These are phyloP conservation scores for Eupithecia inturbata DNA, from an alignment of 2,888 invertebrate genomes.

Conservation along the genomic window DNA sequence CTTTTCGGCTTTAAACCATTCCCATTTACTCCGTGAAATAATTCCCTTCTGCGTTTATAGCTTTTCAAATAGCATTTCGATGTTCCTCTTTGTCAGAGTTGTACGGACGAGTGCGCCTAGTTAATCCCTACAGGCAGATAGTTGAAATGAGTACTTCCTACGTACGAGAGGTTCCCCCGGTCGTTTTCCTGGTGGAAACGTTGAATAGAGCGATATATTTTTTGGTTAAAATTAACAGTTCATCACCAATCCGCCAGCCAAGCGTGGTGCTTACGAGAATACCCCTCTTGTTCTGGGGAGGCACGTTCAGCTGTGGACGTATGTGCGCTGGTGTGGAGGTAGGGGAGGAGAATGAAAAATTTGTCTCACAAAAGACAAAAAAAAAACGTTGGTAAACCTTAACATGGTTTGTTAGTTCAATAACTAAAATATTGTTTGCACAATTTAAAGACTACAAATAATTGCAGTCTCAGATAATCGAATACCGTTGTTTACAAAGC, in stretches of 20 bases:
- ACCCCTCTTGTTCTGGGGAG: background rate
- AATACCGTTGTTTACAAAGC: background rate
- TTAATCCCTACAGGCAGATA: slow-evolving; percentile 56
- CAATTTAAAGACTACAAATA: too few species aligned
- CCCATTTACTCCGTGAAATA: slow-evolving; percentile 45
- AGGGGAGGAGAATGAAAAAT: background rate
- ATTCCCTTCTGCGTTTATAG: slow-evolving; percentile 59
- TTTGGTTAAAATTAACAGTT: background rate
- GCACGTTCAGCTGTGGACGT: background rate
- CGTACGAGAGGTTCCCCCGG: background rate
- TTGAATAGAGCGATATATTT: background rate
- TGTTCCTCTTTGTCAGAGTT: slow-evolving; percentile 62
- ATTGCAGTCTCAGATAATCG: background rate
- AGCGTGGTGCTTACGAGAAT: background rate
- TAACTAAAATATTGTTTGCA: too few species aligned
- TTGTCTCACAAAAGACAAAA: too few species aligned
- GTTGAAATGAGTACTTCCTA: slow-evolving; percentile 44
- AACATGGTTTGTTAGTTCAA: too few species aligned
- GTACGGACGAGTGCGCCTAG: slow-evolving; percentile 52
- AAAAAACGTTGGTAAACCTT: too few species aligned
- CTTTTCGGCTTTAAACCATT: slow-evolving; percentile 40
- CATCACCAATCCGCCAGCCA: background rate
- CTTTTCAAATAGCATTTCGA: slow-evolving; percentile 66
- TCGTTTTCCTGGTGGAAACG: background rate
- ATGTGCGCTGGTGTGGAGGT: background rate